Evolutionary conservation across 2,113 vertebrate species (phyloP).

Genomic region (Amphilophus citrinellus): DNA sequence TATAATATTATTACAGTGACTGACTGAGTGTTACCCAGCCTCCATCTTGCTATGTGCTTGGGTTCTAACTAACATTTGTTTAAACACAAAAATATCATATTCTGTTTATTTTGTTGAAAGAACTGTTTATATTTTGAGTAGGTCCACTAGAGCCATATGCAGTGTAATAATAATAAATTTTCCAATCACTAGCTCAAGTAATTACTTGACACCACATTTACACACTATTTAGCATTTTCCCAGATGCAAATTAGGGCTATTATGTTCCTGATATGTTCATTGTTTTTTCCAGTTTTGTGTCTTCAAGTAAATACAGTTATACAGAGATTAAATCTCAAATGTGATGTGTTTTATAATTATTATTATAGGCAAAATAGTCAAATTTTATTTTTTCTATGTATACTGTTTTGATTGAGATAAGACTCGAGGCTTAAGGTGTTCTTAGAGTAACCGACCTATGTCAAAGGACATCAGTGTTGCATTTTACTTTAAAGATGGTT

Average conservation of each 20-base stretch:
- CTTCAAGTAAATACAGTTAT: slow-evolving; percentile 33
- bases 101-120: background rate
- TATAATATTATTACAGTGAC: slow-evolving; percentile 26
- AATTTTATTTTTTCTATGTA: background rate
- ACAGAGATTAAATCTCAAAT: slow-evolving; percentile 12
- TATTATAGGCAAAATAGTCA: background rate
- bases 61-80: slow-evolving; percentile 1
- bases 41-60: slow-evolving; percentile 17
- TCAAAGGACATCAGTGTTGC: background rate
- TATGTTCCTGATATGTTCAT: slow-evolving; percentile 36
- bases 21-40: slow-evolving; percentile 9
- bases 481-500: background rate
- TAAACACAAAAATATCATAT: background rate
- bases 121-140: slow-evolving; percentile 9
- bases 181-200: slow-evolving; percentile 59
- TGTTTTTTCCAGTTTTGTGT: slow-evolving; percentile 30
- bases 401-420: background rate
- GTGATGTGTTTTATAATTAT: background rate
- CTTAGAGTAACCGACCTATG: background rate
- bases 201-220: slow-evolving; percentile 60
- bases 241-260: slow-evolving; percentile 4
- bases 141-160: slow-evolving; percentile 25
- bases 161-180: slow-evolving; percentile 35
- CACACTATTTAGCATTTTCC: slow-evolving; percentile 20
- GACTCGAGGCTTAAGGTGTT: background rate